phyloP scores from a whole-genome alignment of 1,140 invertebrate species.

The Drosophila trapezifrons region DNA sequence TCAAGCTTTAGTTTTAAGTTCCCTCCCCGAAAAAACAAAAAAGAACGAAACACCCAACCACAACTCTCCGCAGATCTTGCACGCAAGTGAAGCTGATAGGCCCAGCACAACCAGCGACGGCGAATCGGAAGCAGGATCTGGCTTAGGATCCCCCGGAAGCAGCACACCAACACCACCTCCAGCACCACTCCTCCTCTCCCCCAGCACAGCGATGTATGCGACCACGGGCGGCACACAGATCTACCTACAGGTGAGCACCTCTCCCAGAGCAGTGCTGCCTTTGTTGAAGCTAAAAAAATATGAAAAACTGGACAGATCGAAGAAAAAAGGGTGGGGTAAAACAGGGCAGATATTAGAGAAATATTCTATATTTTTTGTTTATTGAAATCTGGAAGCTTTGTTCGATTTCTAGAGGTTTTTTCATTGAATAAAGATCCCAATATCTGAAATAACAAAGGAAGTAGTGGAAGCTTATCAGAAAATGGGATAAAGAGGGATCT shows the following conservation, averaged over 20 bases:
- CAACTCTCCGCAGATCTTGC: slow-evolving; percentile 74
- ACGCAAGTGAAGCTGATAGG: slow-evolving; percentile 66
- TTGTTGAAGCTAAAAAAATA: not conserved
- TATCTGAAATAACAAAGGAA: no score
- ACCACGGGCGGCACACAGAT: slow-evolving; percentile 84
- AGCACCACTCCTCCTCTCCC: slow-evolving; percentile 38
- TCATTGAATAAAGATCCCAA: not conserved
- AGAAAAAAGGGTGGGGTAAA: not conserved
- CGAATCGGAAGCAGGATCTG: slow-evolving; percentile 18
- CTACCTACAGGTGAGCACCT: slow-evolving; percentile 82
- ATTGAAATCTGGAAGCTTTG: no score
- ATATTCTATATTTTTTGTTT: no score
- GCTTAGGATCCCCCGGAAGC: slow-evolving; percentile 10
- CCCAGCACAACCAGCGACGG: slow-evolving; percentile 58
- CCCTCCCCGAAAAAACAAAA: slow-evolving; percentile 7
- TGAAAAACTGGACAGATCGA: not conserved
- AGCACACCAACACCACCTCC: slow-evolving; percentile 1
- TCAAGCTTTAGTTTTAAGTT: slow-evolving; percentile 39
- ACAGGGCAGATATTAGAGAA: no score
- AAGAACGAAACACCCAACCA: slow-evolving; percentile 35
- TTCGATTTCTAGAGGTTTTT: not conserved
- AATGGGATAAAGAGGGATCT: no score
- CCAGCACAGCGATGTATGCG: slow-evolving; percentile 81
- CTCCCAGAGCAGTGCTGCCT: slow-evolving; percentile 11
- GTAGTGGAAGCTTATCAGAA: no score